Evolutionary conservation across 2,888 invertebrate genomes (phyloP).

Genomic region (Zhengitettix transpicula): DNA sequence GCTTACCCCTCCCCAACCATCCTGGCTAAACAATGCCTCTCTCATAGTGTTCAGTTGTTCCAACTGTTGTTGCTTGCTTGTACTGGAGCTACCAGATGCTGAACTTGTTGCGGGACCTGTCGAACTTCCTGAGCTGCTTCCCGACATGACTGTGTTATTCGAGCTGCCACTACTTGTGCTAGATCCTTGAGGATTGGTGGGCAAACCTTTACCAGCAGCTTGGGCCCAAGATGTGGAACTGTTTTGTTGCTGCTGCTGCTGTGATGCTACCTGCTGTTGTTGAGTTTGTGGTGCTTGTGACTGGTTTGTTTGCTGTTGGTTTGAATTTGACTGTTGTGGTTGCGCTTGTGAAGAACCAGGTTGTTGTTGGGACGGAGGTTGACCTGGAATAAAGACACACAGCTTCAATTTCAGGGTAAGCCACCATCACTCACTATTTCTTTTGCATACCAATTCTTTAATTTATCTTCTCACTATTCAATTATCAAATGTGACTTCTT

Average conservation of each 20-base stretch:
- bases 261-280: slow-evolving; percentile 30
- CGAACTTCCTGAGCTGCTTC: neutral
- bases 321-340: neutral
- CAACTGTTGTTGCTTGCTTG: slow-evolving; percentile 63
- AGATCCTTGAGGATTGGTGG: slow-evolving; percentile 34
- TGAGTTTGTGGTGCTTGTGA: slow-evolving; percentile 17
- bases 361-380: slow-evolving; percentile 13
- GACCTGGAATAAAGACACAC: slow-evolving; percentile 18
- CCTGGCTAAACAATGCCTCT: slow-evolving; percentile 77
- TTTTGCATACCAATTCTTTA: too few species aligned
- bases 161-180: neutral
- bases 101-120: neutral
- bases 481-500: too few species aligned
- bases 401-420: too few species aligned
- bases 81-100: slow-evolving; percentile 26
- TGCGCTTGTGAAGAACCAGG: neutral
- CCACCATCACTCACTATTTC: too few species aligned
- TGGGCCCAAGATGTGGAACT: neutral
- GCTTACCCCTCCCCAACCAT: slow-evolving; percentile 86
- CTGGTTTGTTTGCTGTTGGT: slow-evolving; percentile 11
- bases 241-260: slow-evolving; percentile 31
- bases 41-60: slow-evolving; percentile 83
- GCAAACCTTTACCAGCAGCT: slow-evolving; percentile 19
- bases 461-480: too few species aligned
- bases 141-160: neutral